Evolutionary conservation across 1,140 invertebrate genomes (phyloP).

Genomic region (Camponotus vicinus): DNA sequence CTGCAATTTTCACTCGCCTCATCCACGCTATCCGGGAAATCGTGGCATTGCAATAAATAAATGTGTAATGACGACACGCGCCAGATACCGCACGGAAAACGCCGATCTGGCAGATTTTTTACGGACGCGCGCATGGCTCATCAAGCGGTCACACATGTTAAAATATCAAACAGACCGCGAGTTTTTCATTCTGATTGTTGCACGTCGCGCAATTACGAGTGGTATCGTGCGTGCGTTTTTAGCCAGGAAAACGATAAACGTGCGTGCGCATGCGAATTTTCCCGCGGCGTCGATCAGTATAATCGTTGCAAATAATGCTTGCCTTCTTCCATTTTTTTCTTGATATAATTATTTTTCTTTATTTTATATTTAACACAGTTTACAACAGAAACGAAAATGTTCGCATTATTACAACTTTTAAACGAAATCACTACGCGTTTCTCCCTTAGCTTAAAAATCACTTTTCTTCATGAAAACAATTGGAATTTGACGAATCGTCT

Average conservation of each 20-base stretch:
- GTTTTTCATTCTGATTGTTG: constrained; percentile 84
- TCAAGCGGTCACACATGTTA: constrained; percentile 66
- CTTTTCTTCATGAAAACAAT: not conserved
- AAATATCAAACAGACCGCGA: constrained; percentile 83
- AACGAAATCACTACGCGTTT: not conserved
- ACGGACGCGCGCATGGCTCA: constrained; percentile 68
- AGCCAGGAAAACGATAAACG: constrained; percentile 32
- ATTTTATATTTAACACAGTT: not conserved
- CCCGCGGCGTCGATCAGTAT: not conserved
- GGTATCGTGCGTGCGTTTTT: constrained; percentile 65
- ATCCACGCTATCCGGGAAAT: constrained; percentile 2
- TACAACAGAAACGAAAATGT: not conserved
- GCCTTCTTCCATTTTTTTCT: not conserved
- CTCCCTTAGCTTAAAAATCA: not conserved
- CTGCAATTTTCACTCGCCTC: constrained; percentile 21
- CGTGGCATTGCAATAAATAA: constrained; percentile 77
- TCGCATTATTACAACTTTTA: not conserved
- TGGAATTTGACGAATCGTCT: not conserved
- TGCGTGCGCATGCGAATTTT: not conserved
- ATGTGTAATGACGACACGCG: constrained; percentile 82
- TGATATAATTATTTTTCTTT: not conserved
- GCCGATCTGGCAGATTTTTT: constrained; percentile 50
- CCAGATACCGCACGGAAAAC: constrained; percentile 80
- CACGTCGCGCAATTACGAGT: constrained; percentile 74
- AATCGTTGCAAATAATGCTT: constrained; percentile 1